A percentile compares a stretch with the other conserved stretches of the same genome.
These are phyloP conservation scores for Brachionus manjavacas DNA, from an alignment of 1,140 invertebrate species.

Conservation along the genomic window DNA sequence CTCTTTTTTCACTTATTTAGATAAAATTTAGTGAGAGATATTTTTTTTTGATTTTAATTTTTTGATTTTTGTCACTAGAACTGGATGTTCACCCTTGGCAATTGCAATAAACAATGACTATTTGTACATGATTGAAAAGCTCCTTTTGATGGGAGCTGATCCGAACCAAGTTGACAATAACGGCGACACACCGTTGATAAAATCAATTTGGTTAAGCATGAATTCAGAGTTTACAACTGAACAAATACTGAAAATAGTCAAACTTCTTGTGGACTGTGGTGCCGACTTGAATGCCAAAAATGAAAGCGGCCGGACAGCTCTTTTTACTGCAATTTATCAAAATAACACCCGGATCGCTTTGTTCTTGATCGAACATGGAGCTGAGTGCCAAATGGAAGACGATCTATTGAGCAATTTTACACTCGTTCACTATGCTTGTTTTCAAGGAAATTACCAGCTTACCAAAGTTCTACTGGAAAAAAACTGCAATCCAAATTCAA, in stretches of 20 bases:
- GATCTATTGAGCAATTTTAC: background rate
- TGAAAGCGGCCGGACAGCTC: background rate
- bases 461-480: constrained; percentile 21
- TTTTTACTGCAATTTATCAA: constrained; percentile 33
- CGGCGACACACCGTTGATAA: constrained; percentile 37
- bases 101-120: constrained; percentile 38
- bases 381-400: background rate
- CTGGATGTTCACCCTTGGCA: background rate
- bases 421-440: constrained; percentile 9
- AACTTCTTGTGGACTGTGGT: background rate
- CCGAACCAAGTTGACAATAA: constrained; percentile 36
- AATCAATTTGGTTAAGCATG: constrained; percentile 1
- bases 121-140: constrained; percentile 1
- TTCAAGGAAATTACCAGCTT: background rate
- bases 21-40: no score
- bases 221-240: background rate
- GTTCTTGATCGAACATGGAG: constrained; percentile 26
- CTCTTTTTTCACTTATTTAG: no score
- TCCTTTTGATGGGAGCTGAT: constrained; percentile 13
- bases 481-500: constrained; percentile 21
- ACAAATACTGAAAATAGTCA: background rate
- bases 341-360: constrained; percentile 32
- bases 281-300: constrained; percentile 28
- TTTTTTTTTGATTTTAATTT: no score
- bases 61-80: background rate